Conservation (phyloP, 2,888 invertebrate species). For the Microplitis deprimator region DNA sequence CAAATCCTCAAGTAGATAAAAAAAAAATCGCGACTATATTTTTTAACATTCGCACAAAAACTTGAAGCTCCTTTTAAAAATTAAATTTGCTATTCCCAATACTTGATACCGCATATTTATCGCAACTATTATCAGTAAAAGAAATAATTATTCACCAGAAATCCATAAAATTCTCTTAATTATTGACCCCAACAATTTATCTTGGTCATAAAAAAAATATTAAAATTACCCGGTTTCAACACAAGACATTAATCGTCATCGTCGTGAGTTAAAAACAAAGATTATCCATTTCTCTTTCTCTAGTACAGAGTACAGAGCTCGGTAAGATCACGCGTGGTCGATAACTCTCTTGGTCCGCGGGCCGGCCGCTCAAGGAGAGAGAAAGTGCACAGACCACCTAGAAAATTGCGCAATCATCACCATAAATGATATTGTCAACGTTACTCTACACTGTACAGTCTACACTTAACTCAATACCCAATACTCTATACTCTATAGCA, state of each 20-base stretch:
- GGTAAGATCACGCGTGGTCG: slow-evolving; percentile 49
- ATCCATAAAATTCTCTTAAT: neutral
- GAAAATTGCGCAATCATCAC: slow-evolving; percentile 64
- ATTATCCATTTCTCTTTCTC: neutral
- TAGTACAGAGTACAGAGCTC: neutral
- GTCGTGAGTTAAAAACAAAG: neutral
- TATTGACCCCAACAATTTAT: neutral
- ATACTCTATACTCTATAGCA: no score
- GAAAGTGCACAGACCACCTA: slow-evolving; percentile 66
- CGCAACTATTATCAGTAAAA: no score
- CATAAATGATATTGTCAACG: slow-evolving; percentile 69
- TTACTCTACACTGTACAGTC: neutral
- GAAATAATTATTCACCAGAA: no score
- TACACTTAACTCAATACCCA: neutral
- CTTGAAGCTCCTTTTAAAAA: no score
- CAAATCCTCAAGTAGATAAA: no score
- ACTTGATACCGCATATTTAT: no score
- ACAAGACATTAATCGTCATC: neutral
- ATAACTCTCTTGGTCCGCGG: slow-evolving; percentile 52
- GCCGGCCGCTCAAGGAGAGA: slow-evolving; percentile 62
- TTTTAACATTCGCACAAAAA: no score
- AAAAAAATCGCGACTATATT: no score
- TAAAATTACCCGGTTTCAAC: neutral
- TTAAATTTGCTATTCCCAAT: no score
- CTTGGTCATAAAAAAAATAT: neutral